A percentile compares a stretch with the other conserved stretches of the same genome.
phyloP scores from a whole-genome alignment of 2,113 vertebrate genomes.

The Brienomyrus longianalis region DNA sequence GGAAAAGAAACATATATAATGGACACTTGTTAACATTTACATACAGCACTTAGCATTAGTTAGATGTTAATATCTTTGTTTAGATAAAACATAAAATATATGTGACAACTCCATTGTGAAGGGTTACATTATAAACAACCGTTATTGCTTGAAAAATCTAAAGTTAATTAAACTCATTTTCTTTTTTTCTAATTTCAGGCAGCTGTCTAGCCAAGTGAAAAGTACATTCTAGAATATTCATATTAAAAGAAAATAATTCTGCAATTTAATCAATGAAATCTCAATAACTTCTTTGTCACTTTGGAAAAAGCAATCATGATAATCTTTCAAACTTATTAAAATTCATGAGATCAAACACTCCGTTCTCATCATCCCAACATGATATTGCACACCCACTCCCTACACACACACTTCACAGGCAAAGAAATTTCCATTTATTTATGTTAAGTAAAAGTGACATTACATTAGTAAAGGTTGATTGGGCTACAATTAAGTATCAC shows the following conservation, averaged over 20 bases:
- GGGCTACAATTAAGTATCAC: conserved; percentile 68
- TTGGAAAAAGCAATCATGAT: conserved; percentile 67
- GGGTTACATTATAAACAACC: not conserved
- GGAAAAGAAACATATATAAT: not conserved
- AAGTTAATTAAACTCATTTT: conserved; percentile 5
- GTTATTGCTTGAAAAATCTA: not conserved
- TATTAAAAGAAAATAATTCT: conserved; percentile 55
- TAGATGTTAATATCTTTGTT: not conserved
- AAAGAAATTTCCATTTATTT: conserved; percentile 68
- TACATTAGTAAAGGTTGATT: conserved; percentile 67
- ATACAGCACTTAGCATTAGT: not conserved
- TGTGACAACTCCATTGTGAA: conserved; percentile 17
- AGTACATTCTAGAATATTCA: conserved; percentile 44
- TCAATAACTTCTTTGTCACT: conserved; percentile 67
- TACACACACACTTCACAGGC: conserved; percentile 54
- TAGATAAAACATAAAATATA: not conserved
- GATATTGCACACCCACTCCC: conserved; percentile 40
- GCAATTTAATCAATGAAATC: conserved; percentile 65
- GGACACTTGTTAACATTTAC: not conserved
- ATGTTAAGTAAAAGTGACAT: conserved; percentile 68
- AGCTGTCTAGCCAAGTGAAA: conserved; percentile 55
- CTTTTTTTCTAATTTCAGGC: conserved; percentile 59
- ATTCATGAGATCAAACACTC: conserved; percentile 69
- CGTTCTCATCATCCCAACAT: conserved; percentile 58
- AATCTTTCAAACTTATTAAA: conserved; percentile 70